phyloP scores from a whole-genome alignment of 2,113 vertebrate genomes.

The Chloebia gouldiae region DNA sequence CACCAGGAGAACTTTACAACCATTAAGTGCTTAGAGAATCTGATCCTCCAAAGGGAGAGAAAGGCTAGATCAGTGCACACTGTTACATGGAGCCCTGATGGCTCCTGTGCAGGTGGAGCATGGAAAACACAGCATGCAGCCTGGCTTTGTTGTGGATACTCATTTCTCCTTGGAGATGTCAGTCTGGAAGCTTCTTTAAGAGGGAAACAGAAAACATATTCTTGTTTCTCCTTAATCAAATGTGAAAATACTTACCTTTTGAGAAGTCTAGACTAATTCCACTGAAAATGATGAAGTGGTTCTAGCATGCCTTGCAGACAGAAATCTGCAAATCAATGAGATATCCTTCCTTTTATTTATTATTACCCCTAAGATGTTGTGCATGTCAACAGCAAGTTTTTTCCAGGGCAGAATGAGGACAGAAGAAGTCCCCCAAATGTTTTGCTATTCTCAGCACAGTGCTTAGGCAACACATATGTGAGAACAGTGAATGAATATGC shows the following conservation, averaged over 20 bases:
- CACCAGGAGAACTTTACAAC: conserved; percentile 69
- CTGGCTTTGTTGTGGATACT: background rate
- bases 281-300: background rate
- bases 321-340: background rate
- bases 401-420: background rate
- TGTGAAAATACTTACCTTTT: background rate
- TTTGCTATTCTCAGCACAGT: background rate
- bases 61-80: background rate
- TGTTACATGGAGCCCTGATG: background rate
- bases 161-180: background rate
- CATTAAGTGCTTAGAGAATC: conserved; percentile 60
- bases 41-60: conserved; percentile 34
- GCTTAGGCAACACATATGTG: background rate
- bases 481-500: background rate
- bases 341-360: background rate
- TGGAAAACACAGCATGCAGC: background rate
- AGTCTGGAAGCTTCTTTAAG: background rate
- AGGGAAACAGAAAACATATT: background rate
- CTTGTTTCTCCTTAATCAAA: background rate
- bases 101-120: conserved; percentile 51
- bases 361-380: background rate
- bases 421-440: background rate
- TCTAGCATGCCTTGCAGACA: background rate
- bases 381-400: background rate
- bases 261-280: background rate